phyloP scores from a whole-genome alignment of 2,797 vertebrate species.

The Chloroceryle inda region DNA sequence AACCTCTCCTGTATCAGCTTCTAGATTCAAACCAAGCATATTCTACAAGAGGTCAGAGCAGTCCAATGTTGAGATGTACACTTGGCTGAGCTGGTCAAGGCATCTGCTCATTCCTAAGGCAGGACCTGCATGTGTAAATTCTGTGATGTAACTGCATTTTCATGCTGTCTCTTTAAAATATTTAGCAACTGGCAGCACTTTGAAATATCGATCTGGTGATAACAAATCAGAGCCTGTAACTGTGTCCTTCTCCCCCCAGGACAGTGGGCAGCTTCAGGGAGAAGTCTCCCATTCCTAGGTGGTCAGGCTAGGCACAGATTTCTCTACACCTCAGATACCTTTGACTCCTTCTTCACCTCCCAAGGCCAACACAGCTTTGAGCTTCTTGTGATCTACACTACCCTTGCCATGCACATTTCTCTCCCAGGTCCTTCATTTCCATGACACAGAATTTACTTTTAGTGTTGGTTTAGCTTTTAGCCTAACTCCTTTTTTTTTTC shows the following conservation, averaged over 20 bases:
- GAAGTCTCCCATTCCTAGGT: background rate
- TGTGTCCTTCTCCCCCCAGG: rapidly evolving
- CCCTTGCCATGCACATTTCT: background rate
- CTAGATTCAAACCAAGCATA: background rate
- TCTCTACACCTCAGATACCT: background rate
- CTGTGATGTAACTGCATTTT: background rate
- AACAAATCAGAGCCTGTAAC: background rate
- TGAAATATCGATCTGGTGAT: background rate
- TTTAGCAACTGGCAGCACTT: background rate
- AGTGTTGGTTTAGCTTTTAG: background rate
- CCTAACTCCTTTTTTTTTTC: background rate
- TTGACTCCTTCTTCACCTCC: background rate
- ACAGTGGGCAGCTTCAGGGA: background rate
- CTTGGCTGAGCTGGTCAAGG: background rate
- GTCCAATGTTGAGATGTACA: background rate
- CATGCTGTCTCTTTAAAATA: background rate
- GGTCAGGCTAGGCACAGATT: background rate
- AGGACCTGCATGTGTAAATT: background rate
- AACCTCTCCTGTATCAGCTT: background rate
- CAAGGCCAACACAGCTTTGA: background rate
- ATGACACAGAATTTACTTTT: background rate
- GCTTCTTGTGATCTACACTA: background rate
- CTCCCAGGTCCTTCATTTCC: background rate
- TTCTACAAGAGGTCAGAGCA: background rate
- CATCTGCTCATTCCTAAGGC: background rate